These are phyloP conservation scores for Rhynchophorus ferrugineus DNA, from an alignment of 1,140 invertebrate genomes.

Conservation along the genomic window DNA sequence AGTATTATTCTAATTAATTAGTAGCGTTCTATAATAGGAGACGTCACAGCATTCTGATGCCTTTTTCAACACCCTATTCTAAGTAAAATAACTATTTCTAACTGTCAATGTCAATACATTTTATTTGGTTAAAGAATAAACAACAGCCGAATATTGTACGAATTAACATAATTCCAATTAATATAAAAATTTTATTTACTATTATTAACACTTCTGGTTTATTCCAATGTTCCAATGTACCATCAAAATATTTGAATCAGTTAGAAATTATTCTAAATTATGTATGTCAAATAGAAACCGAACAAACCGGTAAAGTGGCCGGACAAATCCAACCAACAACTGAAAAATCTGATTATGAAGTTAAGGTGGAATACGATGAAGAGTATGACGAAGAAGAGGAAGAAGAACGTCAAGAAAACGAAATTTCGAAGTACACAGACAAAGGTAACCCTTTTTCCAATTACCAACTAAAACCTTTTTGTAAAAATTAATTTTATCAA, in stretches of 20 bases:
- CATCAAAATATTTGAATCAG: background rate
- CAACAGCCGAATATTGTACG: too few relatives aligned
- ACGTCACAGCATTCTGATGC: too few relatives aligned
- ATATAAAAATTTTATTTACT: too few relatives aligned
- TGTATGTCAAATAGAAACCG: conserved; percentile 5
- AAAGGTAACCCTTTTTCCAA: background rate
- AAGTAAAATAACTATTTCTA: too few relatives aligned
- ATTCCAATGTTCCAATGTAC: too few relatives aligned
- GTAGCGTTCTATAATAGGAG: too few relatives aligned
- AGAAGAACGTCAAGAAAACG: conserved; percentile 5
- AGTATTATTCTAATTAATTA: too few relatives aligned
- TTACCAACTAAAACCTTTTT: background rate
- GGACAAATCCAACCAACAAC: conserved; percentile 10
- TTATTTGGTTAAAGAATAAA: too few relatives aligned
- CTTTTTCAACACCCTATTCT: too few relatives aligned
- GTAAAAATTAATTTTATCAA: background rate
- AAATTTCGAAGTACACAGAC: background rate
- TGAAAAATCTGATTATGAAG: conserved; percentile 14
- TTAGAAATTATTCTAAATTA: background rate
- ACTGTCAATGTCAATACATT: too few relatives aligned
- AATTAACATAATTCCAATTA: too few relatives aligned
- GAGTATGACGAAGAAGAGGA: conserved; percentile 24
- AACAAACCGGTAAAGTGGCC: conserved; percentile 6
- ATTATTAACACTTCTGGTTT: too few relatives aligned
- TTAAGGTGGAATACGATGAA: conserved; percentile 25